Evolutionary conservation across 1,140 invertebrate species (phyloP).

Genomic region (Saccostrea cuccullata): DNA sequence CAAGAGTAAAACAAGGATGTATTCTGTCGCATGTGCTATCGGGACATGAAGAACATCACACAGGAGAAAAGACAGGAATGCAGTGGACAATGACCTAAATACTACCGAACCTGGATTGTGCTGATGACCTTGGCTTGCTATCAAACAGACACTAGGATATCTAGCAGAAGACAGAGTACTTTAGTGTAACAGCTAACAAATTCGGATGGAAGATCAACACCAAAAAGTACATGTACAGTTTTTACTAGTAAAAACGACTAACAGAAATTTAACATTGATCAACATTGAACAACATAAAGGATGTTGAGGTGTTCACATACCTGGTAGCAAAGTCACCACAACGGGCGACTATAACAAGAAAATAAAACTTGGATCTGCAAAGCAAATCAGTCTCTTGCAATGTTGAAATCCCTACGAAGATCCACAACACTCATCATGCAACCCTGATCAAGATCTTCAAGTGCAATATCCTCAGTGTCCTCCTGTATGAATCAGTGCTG

Average conservation of each 20-base stretch:
- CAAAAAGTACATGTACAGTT: background rate
- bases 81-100: background rate
- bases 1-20: constrained; percentile 33
- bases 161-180: constrained; percentile 33
- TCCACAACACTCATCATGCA: background rate
- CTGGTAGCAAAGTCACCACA: no score
- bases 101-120: constrained; percentile 32
- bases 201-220: background rate
- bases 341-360: background rate
- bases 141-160: constrained; percentile 32
- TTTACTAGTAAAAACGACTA: background rate
- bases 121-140: background rate
- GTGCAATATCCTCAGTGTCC: background rate
- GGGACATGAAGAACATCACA: background rate
- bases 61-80: background rate
- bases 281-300: background rate
- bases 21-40: constrained; percentile 1
- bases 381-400: no score
- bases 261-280: background rate
- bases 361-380: no score
- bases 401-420: no score
- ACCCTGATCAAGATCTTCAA: background rate
- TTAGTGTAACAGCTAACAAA: background rate
- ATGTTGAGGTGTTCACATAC: no score
- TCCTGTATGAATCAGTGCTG: background rate